Evolutionary conservation across 2,113 vertebrate genomes (phyloP).

Genomic region (Malurus alboscapulatus): DNA sequence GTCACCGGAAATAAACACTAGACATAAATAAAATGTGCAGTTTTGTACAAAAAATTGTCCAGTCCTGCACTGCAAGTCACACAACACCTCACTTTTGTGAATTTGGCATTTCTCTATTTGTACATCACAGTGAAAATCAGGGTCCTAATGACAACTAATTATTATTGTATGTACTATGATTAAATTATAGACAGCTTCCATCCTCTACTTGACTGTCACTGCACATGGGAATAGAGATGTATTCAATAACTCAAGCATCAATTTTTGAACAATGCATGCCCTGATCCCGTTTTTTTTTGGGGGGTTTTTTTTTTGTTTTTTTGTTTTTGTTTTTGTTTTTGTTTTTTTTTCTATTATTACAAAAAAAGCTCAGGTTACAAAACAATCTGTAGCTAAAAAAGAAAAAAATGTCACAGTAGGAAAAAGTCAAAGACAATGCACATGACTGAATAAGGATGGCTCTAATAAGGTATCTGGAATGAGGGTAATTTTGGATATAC

Average conservation of each 20-base stretch:
- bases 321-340: too few species aligned
- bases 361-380: neutral
- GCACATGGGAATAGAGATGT: neutral
- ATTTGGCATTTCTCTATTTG: neutral
- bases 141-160: conserved; percentile 29
- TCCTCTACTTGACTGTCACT: conserved; percentile 18
- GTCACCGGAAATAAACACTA: neutral
- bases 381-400: neutral
- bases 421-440: neutral
- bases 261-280: neutral
- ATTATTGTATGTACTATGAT: conserved; percentile 42
- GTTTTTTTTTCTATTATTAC: neutral
- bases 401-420: neutral
- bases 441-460: neutral
- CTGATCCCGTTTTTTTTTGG: neutral
- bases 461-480: neutral
- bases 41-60: neutral
- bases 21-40: neutral
- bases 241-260: conserved; percentile 48
- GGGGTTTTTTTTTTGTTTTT: too few species aligned
- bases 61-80: neutral
- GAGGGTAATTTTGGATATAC: neutral
- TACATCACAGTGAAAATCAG: neutral
- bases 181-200: conserved; percentile 37
- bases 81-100: neutral